Conservation (phyloP, 2,113 vertebrate genomes). For the Perccottus glenii region DNA sequence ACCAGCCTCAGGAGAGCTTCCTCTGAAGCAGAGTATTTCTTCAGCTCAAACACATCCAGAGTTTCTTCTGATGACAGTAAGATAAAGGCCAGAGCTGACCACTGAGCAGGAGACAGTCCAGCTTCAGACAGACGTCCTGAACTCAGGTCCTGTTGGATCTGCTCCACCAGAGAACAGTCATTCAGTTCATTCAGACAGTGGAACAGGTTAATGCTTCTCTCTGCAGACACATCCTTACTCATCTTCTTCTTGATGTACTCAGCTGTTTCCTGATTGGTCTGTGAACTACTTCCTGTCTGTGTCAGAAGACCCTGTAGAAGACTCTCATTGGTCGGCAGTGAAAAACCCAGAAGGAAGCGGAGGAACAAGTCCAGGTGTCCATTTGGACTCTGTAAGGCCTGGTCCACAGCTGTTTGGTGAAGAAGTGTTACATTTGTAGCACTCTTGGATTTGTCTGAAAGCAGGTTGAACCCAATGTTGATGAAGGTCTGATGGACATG, state of each 20-base stretch:
- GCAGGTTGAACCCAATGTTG: no score
- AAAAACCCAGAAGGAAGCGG: no score
- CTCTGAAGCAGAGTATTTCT: constrained; percentile 34
- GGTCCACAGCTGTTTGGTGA: background rate
- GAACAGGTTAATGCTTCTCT: constrained; percentile 14
- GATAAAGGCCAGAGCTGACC: constrained; percentile 29
- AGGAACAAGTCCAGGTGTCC: constrained; percentile 18
- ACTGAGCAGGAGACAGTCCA: constrained; percentile 16
- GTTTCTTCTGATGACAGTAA: constrained; percentile 25
- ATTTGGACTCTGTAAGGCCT: constrained; percentile 39
- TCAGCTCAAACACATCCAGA: constrained; percentile 26
- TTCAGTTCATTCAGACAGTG: no score
- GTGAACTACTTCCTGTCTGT: background rate
- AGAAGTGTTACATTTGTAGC: no score
- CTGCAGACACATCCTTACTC: background rate
- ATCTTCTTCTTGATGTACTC: constrained; percentile 31
- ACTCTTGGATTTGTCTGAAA: no score
- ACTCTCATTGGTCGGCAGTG: constrained; percentile 32
- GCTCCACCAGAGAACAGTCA: no score
- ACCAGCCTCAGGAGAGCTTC: constrained; percentile 39
- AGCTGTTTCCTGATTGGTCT: background rate
- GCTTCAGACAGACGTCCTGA: constrained; percentile 16
- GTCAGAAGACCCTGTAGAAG: background rate
- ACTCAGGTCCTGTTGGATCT: background rate
- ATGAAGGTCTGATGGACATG: no score